Evolutionary conservation across 2,888 invertebrate genomes (phyloP).

Genomic region (Xylophagus ater): DNA sequence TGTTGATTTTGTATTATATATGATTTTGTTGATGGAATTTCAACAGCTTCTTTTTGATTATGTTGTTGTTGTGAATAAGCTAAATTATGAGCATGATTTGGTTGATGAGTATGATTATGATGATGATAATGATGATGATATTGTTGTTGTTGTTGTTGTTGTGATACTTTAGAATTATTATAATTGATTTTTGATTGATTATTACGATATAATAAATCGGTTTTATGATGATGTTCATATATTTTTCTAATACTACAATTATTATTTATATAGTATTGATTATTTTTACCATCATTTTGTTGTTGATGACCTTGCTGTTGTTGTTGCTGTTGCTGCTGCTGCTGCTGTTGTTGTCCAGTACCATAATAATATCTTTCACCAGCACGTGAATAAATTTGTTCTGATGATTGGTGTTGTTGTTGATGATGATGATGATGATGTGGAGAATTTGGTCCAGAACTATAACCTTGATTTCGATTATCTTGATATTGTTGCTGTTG

Average conservation of each 20-base stretch:
- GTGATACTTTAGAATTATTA: background rate
- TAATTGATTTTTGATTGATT: background rate
- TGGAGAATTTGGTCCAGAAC: conserved; percentile 24
- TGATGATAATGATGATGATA: conserved; percentile 35
- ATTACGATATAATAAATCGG: too few relatives aligned
- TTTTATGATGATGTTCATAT: background rate
- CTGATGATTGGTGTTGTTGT: conserved; percentile 14
- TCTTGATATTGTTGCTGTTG: conserved; percentile 16
- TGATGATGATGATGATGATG: conserved; percentile 22
- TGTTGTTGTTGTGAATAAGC: too few relatives aligned
- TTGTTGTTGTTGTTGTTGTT: conserved; percentile 11
- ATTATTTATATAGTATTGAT: conserved; percentile 37
- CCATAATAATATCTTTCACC: conserved; percentile 19
- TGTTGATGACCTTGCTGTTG: conserved; percentile 27
- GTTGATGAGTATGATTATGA: conserved; percentile 22
- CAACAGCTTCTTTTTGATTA: background rate
- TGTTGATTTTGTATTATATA: background rate
- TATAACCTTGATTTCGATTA: conserved; percentile 22
- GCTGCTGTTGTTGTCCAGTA: conserved; percentile 20
- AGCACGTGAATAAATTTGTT: conserved; percentile 25
- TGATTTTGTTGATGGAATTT: background rate
- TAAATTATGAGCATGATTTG: too few relatives aligned
- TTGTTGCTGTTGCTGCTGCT: conserved; percentile 19
- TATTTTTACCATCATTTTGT: conserved; percentile 39
- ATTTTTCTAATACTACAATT: conserved; percentile 20